phyloP scores from a whole-genome alignment of 2,797 vertebrate species.

The Smutsia temminckii region DNA sequence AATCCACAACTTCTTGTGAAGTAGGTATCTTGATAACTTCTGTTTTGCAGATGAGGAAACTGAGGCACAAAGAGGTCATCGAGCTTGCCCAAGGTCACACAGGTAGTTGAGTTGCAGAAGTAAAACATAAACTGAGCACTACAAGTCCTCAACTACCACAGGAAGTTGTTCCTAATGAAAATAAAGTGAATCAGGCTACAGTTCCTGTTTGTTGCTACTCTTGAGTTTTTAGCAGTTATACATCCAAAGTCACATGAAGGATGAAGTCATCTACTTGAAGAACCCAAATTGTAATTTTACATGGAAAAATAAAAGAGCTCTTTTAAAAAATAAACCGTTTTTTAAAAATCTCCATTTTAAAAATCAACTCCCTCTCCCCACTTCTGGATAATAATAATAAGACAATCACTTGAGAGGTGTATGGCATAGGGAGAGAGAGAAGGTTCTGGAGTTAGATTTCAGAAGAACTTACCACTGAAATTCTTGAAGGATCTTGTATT shows the following conservation, averaged over 20 bases:
- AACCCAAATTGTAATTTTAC: neutral
- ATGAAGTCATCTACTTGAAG: neutral
- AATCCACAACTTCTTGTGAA: neutral
- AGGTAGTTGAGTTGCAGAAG: neutral
- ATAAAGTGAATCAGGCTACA: neutral
- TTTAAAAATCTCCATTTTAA: neutral
- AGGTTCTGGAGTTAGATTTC: neutral
- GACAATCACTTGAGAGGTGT: neutral
- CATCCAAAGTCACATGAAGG: neutral
- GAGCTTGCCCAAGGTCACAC: neutral
- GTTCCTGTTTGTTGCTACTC: neutral
- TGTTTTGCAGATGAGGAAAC: neutral
- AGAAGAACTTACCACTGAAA: neutral
- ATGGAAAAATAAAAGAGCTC: neutral
- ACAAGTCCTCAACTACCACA: neutral
- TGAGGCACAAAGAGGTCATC: neutral
- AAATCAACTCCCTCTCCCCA: neutral
- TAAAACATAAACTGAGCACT: neutral
- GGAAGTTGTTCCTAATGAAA: neutral
- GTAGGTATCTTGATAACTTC: neutral
- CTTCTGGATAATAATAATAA: neutral
- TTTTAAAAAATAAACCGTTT: neutral
- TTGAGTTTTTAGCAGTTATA: neutral
- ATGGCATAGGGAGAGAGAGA: neutral
- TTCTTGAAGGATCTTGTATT: neutral